These are phyloP conservation scores for Pristionchus japonicus DNA, from an alignment of 2,888 invertebrate species.

Conservation along the genomic window DNA sequence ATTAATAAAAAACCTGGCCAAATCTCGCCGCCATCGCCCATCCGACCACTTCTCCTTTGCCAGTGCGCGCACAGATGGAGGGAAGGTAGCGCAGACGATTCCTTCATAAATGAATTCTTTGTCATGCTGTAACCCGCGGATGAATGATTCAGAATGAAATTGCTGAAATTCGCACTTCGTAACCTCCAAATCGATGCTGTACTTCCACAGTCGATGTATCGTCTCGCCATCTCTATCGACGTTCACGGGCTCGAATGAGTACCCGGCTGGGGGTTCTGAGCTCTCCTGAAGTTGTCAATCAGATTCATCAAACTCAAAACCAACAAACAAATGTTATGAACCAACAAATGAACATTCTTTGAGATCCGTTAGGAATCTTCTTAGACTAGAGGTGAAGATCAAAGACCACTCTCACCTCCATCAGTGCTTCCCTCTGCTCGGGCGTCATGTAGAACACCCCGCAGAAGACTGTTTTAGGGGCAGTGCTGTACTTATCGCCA, in stretches of 20 bases:
- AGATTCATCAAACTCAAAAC: not conserved
- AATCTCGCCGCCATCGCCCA: constrained; percentile 8
- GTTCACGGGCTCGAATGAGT: not conserved
- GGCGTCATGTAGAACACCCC: constrained; percentile 16
- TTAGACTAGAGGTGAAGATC: not conserved
- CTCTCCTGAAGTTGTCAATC: not conserved
- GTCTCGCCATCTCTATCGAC: constrained; percentile 1
- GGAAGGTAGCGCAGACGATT: not conserved
- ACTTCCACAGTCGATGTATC: constrained; percentile 2
- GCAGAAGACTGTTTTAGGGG: not conserved
- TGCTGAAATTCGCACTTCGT: not conserved
- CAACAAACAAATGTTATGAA: not conserved
- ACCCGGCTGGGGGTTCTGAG: not conserved
- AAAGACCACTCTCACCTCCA: not conserved
- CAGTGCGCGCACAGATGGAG: not conserved
- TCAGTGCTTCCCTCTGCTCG: not conserved
- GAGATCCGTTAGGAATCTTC: too few species aligned
- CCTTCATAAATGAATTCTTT: too few species aligned
- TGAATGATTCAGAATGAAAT: too few species aligned
- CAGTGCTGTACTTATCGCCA: not conserved
- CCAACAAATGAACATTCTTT: too few species aligned
- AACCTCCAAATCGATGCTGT: not conserved
- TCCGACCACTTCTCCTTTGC: not conserved
- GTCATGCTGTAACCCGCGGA: too few species aligned
- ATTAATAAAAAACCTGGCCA: not conserved